Evolutionary conservation across 2,888 invertebrate genomes (phyloP).

Genomic region (Chydorus sphaericus): DNA sequence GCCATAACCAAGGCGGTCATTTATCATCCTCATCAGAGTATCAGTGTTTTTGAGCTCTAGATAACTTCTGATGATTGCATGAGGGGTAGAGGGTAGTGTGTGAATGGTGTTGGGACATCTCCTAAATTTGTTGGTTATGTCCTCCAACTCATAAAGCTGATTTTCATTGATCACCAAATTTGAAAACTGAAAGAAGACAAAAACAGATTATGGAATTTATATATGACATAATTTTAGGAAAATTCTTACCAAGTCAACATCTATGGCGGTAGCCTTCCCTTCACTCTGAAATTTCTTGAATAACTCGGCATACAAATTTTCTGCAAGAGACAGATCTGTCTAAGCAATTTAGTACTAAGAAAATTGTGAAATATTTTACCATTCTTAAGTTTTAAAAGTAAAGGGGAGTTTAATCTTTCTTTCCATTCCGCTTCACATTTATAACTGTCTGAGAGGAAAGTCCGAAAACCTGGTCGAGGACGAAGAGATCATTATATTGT

Average conservation of each 20-base stretch:
- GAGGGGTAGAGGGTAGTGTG: slow-evolving; percentile 61
- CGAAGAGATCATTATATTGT: background rate
- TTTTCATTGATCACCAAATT: slow-evolving; percentile 43
- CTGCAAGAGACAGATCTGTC: slow-evolving; percentile 25
- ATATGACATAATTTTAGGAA: background rate
- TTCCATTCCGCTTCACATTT: slow-evolving; percentile 56
- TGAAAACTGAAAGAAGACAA: slow-evolving; percentile 37
- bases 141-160: slow-evolving; percentile 54
- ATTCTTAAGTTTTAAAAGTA: slow-evolving; percentile 44
- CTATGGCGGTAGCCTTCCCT: slow-evolving; percentile 54
- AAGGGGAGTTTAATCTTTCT: slow-evolving; percentile 41
- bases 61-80: slow-evolving; percentile 50
- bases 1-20: slow-evolving; percentile 73
- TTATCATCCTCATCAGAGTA: slow-evolving; percentile 52
- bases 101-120: slow-evolving; percentile 52
- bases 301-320: slow-evolving; percentile 52
- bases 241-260: slow-evolving; percentile 51
- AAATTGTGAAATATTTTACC: slow-evolving; percentile 20
- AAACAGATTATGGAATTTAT: background rate
- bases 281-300: slow-evolving; percentile 47
- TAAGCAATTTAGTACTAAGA: background rate
- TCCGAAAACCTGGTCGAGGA: slow-evolving; percentile 1
- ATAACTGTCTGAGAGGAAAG: slow-evolving; percentile 54
- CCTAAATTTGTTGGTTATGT: slow-evolving; percentile 53
- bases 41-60: slow-evolving; percentile 38